Base-by-base conservation (phyloP, 1,140 invertebrate genomes). In the Lordiphosa mommai region DNA sequence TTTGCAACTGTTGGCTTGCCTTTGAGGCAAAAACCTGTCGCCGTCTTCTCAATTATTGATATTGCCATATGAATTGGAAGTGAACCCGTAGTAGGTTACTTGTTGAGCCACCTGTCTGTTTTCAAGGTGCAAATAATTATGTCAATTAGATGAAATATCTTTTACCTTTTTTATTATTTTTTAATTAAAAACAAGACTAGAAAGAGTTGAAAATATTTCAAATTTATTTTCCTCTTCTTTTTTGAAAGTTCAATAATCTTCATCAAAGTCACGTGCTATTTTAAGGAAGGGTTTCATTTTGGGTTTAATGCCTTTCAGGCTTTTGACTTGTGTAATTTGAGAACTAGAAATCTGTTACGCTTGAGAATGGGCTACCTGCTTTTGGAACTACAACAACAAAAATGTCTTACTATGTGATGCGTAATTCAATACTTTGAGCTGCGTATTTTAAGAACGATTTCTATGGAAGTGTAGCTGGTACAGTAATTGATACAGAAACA, bases 1-100 rank as follows among this genome's bases (percentile, higher is more conserved):
- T 47, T 12, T 56, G 57, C 77, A 82, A 82, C 77, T 82, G 77
- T 59, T 84, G 63, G 72, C 77, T 58, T 72, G 63, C 69, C 57
- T 61, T 49, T 10, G 27, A 16, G 12, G 16, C 23, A 27, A 33
- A 66, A 77, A 82, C 71, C 77, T 84, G 77, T 84, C 67, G 67
- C 51, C n/a, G 60, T 66, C 38, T 46, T 41, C 41, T 27, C 50
- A 68, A 84, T 84, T 82, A 84, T 68, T 53, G 71, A 64, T 69
- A 56, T 43, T 17, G 56, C 61, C 52, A 82, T 60, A 57, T 52
- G 51, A 40, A 47, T 73, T 32, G 41, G 34, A 55, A 27, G 23
- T 27, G 23, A 27, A 27, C 23, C 23, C 4, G 23, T 4, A 63
- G 57, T 66, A 66, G 61, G 43, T 14, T 57, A 43, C 34, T 56